phyloP scores from a whole-genome alignment of 2,888 invertebrate genomes.

The Cataglyphis albicans region DNA sequence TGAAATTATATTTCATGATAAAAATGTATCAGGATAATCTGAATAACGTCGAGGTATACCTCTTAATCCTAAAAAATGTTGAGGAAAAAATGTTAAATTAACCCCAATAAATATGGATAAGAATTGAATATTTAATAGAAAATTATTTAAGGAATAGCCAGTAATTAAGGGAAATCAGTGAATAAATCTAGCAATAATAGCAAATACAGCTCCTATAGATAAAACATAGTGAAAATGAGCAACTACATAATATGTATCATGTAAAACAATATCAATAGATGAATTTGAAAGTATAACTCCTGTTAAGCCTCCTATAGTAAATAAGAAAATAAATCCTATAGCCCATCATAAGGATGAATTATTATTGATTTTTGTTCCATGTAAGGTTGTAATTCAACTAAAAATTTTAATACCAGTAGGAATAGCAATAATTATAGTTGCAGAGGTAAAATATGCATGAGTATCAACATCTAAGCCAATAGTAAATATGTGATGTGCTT shows the following conservation, averaged over 20 bases:
- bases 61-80: background rate
- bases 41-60: no score
- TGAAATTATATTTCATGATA: no score
- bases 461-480: conserved; percentile 94
- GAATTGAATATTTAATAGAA: no score
- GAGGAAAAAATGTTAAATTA: conserved; percentile 38
- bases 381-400: conserved; percentile 83
- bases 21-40: no score
- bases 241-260: conserved; percentile 85
- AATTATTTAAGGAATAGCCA: conserved; percentile 37
- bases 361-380: no score
- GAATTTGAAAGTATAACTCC: conserved; percentile 33
- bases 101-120: conserved; percentile 25
- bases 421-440: conserved; percentile 95
- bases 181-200: conserved; percentile 33
- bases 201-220: conserved; percentile 37
- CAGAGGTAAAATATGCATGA: conserved; percentile 94
- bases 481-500: conserved; percentile 95
- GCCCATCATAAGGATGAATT: conserved; percentile 88
- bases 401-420: conserved; percentile 95
- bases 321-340: conserved; percentile 71
- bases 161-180: conserved; percentile 33
- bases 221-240: conserved; percentile 45
- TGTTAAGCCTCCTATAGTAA: conserved; percentile 39
- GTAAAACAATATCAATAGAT: conserved; percentile 60